Percentiles rank a stretch among this genome's conserved stretches.
Evolutionary conservation across 2,888 invertebrate species (phyloP).

Genomic region (Drosophila antonietae): DNA sequence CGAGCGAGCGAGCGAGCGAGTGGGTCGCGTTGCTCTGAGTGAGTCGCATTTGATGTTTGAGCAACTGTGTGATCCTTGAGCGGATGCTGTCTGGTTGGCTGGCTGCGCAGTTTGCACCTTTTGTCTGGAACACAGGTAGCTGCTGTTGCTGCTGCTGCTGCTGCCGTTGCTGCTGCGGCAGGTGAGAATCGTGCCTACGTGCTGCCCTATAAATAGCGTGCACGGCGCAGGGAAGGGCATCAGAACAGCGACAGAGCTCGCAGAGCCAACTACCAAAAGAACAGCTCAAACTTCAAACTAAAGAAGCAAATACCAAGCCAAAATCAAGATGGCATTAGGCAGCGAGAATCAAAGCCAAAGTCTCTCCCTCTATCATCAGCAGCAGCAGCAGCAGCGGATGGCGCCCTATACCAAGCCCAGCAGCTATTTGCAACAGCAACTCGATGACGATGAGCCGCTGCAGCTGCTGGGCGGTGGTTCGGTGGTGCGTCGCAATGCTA

Average conservation of each 20-base stretch:
- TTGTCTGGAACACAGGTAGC: constrained; percentile 62
- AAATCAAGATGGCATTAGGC: constrained; percentile 70
- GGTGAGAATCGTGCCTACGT: constrained; percentile 56
- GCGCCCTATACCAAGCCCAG: constrained; percentile 66
- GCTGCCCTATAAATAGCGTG: constrained; percentile 76
- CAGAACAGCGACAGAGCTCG: constrained; percentile 82
- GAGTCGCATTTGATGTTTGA: constrained; percentile 20
- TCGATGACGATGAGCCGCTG: constrained; percentile 12
- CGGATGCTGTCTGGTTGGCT: constrained; percentile 28
- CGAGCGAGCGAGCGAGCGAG: background rate
- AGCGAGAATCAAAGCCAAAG: constrained; percentile 58
- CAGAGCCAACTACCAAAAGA: constrained; percentile 61
- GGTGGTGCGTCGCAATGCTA: constrained; percentile 95
- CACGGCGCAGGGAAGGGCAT: constrained; percentile 83
- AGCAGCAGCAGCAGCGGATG: constrained; percentile 30
- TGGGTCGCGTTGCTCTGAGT: background rate
- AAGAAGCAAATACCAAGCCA: background rate
- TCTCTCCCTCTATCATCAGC: constrained; percentile 39
- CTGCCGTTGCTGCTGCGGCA: constrained; percentile 31
- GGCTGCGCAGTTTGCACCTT: constrained; percentile 66
- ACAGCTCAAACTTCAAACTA: constrained; percentile 1
- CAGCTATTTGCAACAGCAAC: constrained; percentile 18
- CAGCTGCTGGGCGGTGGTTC: constrained; percentile 85
- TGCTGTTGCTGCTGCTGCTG: constrained; percentile 4
- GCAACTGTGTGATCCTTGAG: constrained; percentile 46